phyloP scores from a whole-genome alignment of 2,888 invertebrate species.

The Drosophila recens region DNA sequence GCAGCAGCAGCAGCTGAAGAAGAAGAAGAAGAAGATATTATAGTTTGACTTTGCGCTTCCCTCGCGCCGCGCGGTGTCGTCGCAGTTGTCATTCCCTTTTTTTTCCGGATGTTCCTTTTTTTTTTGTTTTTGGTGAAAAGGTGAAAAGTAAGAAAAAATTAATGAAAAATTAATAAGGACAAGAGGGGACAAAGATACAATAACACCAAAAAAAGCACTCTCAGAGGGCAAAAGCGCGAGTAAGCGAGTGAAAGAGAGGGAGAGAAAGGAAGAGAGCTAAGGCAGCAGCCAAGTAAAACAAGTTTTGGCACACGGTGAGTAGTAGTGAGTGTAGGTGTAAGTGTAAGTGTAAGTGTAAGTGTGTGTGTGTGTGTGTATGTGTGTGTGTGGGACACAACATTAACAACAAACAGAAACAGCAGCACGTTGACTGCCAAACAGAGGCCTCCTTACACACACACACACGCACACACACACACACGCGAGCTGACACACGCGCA shows the following conservation, averaged over 20 bases:
- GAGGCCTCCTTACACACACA: conserved; percentile 14
- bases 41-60: conserved; percentile 57
- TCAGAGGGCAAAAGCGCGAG: conserved; percentile 17
- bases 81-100: conserved; percentile 24
- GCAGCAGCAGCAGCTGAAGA: neutral
- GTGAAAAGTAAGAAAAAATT: conserved; percentile 49
- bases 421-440: conserved; percentile 30
- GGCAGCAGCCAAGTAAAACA: conserved; percentile 28
- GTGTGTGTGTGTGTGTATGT: conserved; percentile 1
- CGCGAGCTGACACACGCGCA: conserved; percentile 1
- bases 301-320: conserved; percentile 63
- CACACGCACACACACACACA: conserved; percentile 9
- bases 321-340: conserved; percentile 23
- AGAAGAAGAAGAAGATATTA: conserved; percentile 17
- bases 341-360: conserved; percentile 2
- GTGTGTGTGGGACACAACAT: conserved; percentile 45
- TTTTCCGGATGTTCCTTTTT: conserved; percentile 22
- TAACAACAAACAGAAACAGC: conserved; percentile 72
- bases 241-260: conserved; percentile 36
- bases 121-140: conserved; percentile 45
- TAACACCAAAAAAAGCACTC: conserved; percentile 7
- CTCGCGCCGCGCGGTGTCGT: conserved; percentile 22
- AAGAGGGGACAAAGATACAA: conserved; percentile 37
- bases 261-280: conserved; percentile 27
- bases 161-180: conserved; percentile 72